phyloP scores from a whole-genome alignment of 2,888 invertebrate species.

The Philopedon plagiatum region DNA sequence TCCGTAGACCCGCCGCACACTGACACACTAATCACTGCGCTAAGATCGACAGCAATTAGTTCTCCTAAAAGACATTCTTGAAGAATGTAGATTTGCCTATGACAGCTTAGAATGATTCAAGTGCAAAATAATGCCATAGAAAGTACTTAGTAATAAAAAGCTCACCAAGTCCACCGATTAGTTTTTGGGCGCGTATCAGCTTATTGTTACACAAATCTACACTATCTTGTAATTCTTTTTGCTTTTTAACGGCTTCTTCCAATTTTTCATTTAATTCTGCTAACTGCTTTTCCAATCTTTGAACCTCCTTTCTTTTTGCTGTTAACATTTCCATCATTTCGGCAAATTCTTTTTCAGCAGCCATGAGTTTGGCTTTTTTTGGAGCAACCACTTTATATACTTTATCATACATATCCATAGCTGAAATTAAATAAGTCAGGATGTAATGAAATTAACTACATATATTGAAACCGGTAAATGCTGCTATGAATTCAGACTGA shows the following conservation, averaged over 20 bases:
- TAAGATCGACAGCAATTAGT: too few relatives aligned
- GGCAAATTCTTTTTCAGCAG: slow-evolving; percentile 86
- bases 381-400: slow-evolving; percentile 85
- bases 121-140: not conserved
- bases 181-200: slow-evolving; percentile 69
- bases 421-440: too few relatives aligned
- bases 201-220: slow-evolving; percentile 88
- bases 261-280: slow-evolving; percentile 80
- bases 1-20: too few relatives aligned
- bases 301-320: slow-evolving; percentile 85
- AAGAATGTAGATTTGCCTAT: too few relatives aligned
- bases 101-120: too few relatives aligned
- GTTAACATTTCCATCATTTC: slow-evolving; percentile 88
- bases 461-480: too few relatives aligned
- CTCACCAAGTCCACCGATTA: slow-evolving; percentile 55
- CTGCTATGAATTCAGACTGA: too few relatives aligned
- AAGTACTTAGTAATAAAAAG: not conserved
- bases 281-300: slow-evolving; percentile 82
- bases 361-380: slow-evolving; percentile 85
- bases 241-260: slow-evolving; percentile 76
- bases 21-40: too few relatives aligned
- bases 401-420: slow-evolving; percentile 90
- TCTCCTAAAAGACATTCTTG: too few relatives aligned
- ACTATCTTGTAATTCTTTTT: slow-evolving; percentile 79
- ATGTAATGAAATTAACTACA: too few relatives aligned